A percentile compares a stretch with the other conserved stretches of the same genome.
Evolutionary conservation across 1,140 invertebrate species (phyloP).

Genomic region (Ips nitidus): DNA sequence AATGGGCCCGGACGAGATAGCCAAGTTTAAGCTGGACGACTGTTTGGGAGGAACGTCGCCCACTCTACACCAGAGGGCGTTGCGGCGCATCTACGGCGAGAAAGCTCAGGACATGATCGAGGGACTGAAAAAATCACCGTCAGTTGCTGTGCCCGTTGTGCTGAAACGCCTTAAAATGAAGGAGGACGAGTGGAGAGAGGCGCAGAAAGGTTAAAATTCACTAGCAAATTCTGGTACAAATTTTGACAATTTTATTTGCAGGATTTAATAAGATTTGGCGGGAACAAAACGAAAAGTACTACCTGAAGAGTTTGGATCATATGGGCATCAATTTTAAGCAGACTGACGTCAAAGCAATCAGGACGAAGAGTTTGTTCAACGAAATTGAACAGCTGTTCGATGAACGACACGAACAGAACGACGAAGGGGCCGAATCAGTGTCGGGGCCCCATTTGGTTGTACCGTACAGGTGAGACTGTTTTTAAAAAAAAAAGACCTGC

Average conservation of each 20-base stretch:
- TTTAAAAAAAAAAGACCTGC: background rate
- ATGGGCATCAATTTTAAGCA: constrained; percentile 99
- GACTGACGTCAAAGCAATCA: constrained; percentile 91
- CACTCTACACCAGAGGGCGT: constrained; percentile 86
- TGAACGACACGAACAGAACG: constrained; percentile 82
- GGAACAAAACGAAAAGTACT: constrained; percentile 98
- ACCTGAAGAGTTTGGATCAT: constrained; percentile 96
- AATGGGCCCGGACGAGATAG: constrained; percentile 87
- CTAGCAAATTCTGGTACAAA: background rate
- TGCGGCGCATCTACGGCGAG: constrained; percentile 92
- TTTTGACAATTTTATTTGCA: background rate
- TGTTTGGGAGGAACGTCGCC: constrained; percentile 85
- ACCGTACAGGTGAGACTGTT: constrained; percentile 59
- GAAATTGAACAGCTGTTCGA: constrained; percentile 95
- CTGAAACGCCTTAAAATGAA: constrained; percentile 90
- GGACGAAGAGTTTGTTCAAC: constrained; percentile 94
- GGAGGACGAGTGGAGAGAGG: constrained; percentile 97
- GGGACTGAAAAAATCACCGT: constrained; percentile 93
- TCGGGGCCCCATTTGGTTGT: constrained; percentile 78
- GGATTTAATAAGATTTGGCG: constrained; percentile 95
- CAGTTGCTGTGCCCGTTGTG: constrained; percentile 92
- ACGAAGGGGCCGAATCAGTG: constrained; percentile 60
- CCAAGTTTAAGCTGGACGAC: constrained; percentile 88
- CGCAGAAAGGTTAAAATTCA: constrained; percentile 73
- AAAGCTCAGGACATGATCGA: constrained; percentile 95